These are phyloP conservation scores for Chaetodon trifascialis DNA, from an alignment of 2,113 vertebrate genomes.

Conservation along the genomic window DNA sequence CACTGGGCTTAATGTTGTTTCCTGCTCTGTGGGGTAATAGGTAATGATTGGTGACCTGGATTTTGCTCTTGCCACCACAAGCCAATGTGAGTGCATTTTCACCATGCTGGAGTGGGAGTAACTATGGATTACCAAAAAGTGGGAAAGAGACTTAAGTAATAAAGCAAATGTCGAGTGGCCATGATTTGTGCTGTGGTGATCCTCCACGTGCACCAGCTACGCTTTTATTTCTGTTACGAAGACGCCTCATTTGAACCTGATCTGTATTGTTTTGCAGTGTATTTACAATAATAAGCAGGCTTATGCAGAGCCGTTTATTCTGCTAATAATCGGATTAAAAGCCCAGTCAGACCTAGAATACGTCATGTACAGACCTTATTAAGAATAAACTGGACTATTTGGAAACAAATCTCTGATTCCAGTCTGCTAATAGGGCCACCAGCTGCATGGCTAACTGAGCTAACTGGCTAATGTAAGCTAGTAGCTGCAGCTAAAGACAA, in stretches of 20 bases:
- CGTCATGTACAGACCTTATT: neutral
- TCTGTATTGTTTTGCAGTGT: neutral
- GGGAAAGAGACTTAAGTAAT: constrained; percentile 2
- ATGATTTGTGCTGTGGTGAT: neutral
- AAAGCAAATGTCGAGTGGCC: neutral
- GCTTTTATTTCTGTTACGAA: neutral
- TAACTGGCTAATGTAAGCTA: no score
- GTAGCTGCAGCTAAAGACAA: no score
- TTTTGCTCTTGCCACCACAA: constrained; percentile 54
- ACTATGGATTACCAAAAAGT: constrained; percentile 28
- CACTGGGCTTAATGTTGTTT: constrained; percentile 45
- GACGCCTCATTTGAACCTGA: neutral
- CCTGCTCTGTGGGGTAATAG: constrained; percentile 61
- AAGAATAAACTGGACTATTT: neutral
- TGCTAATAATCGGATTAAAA: constrained; percentile 3
- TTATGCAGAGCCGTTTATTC: neutral
- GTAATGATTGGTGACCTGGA: constrained; percentile 75
- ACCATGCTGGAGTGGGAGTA: constrained; percentile 22
- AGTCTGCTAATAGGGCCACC: no score
- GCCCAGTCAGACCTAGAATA: neutral
- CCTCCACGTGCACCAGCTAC: neutral
- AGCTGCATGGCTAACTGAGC: no score
- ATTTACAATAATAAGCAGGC: neutral
- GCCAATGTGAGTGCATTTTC: constrained; percentile 37
- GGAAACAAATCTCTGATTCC: constrained; percentile 3